Evolutionary conservation across 2,797 vertebrate species (phyloP), one percentile per base, ranked within the genome.

Genomic region (Anguilla marmorata): DNA sequence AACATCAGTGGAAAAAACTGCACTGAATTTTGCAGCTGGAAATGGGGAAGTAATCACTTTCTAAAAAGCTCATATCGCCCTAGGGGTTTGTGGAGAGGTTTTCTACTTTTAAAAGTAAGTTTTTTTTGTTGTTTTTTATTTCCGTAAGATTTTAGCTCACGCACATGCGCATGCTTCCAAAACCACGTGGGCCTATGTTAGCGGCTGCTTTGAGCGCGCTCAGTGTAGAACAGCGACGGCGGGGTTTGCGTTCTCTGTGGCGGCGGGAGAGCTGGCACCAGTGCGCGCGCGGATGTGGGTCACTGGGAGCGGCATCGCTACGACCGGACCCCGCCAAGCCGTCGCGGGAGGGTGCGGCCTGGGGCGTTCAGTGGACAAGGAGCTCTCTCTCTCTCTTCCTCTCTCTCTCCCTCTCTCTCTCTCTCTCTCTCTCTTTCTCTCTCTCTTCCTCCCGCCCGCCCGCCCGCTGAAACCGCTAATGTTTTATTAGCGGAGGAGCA

Each of bases 401-500:
- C 37, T 41, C 37, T 41, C 37, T 56, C 52, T 14, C 7, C 4
- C 11, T 1, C 52, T 56, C 8, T 56, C 52, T 14, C 37, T 41
- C 37, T 3, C 37, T 37, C 37, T 41, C 37, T 41, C 37, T 56
- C 52, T 14, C 7, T 56, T 0, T 1, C 52, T 56, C 8, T 56
- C 9, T 14, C 37, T 3, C 37, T 41, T 3, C 37, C 37, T 41
- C 37, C 37, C 37, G 2, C 37, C 37, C 37, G 1, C 37, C 37
- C 37, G 37, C 37, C 37, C 37, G 3, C 58, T 6, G 5, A 63
- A 63, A 63, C 27, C 7, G 33, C 30, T 16, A 19, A 85, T 9
- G 41, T 85, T 85, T 85, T 60, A 85, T 85, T 85, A 85, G 19
- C 6, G 12, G 4, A 85, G 24, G 54, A 2, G 54, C 48, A 33